Percentiles rank a stretch among this genome's conserved stretches.
Evolutionary conservation across 2,888 invertebrate genomes (phyloP).

Genomic region (Ectemnius lituratus): DNA sequence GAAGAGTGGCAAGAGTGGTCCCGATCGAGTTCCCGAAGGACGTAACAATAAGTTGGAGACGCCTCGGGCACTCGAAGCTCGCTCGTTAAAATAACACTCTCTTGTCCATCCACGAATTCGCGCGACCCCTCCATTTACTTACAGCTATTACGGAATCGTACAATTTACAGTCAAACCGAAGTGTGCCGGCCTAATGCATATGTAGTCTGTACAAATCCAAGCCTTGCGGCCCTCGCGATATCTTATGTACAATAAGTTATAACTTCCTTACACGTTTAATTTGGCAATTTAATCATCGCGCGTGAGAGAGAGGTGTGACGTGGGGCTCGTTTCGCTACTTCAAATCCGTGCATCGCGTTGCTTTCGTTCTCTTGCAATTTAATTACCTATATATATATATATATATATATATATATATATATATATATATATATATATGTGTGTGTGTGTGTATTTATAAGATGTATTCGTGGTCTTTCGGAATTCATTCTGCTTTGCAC

Average conservation of each 20-base stretch:
- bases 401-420: conserved; percentile 14
- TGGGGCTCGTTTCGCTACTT: conserved; percentile 49
- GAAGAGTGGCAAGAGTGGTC: neutral
- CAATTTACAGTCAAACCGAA: conserved; percentile 60
- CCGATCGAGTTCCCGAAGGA: conserved; percentile 20
- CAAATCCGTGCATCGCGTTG: conserved; percentile 64
- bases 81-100: conserved; percentile 71
- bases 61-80: conserved; percentile 69
- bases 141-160: conserved; percentile 37
- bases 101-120: conserved; percentile 21
- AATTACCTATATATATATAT: conserved; percentile 37
- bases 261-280: conserved; percentile 55
- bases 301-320: conserved; percentile 38
- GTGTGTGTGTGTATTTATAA: conserved; percentile 13
- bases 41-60: conserved; percentile 67
- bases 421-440: too few species aligned
- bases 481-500: too few species aligned
- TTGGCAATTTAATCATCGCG: conserved; percentile 51
- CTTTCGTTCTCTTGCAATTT: conserved; percentile 10
- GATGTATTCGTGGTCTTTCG: neutral
- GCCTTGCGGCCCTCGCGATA: conserved; percentile 44
- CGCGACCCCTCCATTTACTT: conserved; percentile 25
- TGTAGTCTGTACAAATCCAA: conserved; percentile 74
- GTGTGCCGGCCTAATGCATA: conserved; percentile 58
- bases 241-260: conserved; percentile 53